Percentiles rank a stretch among this genome's conserved stretches.
phyloP scores from a whole-genome alignment of 2,888 invertebrate species.

The Bruchidius siliquastri region DNA sequence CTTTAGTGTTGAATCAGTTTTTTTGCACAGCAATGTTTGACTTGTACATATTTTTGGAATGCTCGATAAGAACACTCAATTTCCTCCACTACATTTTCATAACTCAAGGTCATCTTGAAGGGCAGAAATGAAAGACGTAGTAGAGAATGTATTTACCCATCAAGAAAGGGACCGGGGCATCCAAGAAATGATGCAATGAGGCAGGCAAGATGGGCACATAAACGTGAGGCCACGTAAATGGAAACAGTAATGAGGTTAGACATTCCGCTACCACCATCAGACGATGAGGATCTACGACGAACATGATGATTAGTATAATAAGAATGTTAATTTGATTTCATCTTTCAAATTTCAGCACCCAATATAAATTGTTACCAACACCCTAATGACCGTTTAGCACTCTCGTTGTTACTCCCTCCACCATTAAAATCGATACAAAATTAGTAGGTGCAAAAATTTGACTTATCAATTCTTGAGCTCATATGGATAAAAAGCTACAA shows the following conservation, averaged over 20 bases:
- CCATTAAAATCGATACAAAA: not conserved
- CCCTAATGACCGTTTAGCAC: not conserved
- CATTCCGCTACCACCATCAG: constrained; percentile 96
- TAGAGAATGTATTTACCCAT: constrained; percentile 65
- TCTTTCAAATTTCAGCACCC: no score
- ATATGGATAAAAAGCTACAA: no score
- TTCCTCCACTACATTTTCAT: not conserved
- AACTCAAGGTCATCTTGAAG: not conserved
- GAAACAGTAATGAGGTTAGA: constrained; percentile 82
- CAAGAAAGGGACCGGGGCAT: constrained; percentile 98
- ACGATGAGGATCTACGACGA: constrained; percentile 79
- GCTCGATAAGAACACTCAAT: no score
- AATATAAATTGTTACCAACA: not conserved
- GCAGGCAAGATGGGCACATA: constrained; percentile 98
- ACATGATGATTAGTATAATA: constrained; percentile 12
- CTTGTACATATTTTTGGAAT: no score
- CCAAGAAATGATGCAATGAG: constrained; percentile 90
- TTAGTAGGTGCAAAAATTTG: no score
- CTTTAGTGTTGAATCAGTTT: no score
- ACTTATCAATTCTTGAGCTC: no score
- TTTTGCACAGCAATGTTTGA: no score
- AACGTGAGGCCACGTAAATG: constrained; percentile 97
- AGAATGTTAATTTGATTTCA: not conserved
- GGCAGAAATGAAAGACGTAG: not conserved
- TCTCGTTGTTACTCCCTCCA: not conserved